These are phyloP conservation scores for Caenorhabditis sp. DNA, from an alignment of 2,888 invertebrate species.

Conservation along the genomic window DNA sequence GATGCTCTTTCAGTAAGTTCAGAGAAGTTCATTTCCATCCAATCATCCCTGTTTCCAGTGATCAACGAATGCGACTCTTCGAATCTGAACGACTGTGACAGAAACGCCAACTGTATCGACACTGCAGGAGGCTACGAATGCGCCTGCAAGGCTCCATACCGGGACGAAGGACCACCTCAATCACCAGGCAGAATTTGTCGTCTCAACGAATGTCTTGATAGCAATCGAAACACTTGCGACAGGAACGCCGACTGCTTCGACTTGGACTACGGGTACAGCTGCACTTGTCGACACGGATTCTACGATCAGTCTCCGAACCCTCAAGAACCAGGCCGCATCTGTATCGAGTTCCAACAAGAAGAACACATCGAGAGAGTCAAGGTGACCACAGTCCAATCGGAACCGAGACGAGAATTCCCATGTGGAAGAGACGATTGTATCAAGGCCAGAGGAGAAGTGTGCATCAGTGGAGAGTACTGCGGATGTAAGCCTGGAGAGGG, in stretches of 20 bases:
- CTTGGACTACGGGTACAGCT: constrained; percentile 79
- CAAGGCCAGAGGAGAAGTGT: constrained; percentile 75
- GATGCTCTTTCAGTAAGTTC: constrained; percentile 78
- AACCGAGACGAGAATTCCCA: constrained; percentile 66
- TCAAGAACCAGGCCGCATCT: constrained; percentile 78
- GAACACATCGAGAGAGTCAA: constrained; percentile 56
- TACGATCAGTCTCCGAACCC: constrained; percentile 81
- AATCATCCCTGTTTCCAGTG: constrained; percentile 66
- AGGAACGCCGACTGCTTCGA: constrained; percentile 79
- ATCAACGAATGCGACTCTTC: constrained; percentile 83
- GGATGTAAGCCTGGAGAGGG: constrained; percentile 81
- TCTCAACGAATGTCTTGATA: constrained; percentile 79
- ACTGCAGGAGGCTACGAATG: constrained; percentile 80
- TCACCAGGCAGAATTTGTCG: constrained; percentile 80
- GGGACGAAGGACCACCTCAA: constrained; percentile 74
- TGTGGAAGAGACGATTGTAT: constrained; percentile 78
- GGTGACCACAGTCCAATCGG: constrained; percentile 32
- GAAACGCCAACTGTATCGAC: constrained; percentile 82
- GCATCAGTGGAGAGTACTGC: constrained; percentile 81
- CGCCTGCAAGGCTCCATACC: constrained; percentile 77
- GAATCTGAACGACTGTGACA: constrained; percentile 82
- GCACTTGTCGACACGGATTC: constrained; percentile 79
- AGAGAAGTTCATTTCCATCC: too few relatives aligned
- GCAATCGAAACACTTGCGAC: constrained; percentile 79
- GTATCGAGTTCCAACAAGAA: constrained; percentile 75